Conservation (phyloP, 2,113 vertebrate genomes). For the Merops nubicus region DNA sequence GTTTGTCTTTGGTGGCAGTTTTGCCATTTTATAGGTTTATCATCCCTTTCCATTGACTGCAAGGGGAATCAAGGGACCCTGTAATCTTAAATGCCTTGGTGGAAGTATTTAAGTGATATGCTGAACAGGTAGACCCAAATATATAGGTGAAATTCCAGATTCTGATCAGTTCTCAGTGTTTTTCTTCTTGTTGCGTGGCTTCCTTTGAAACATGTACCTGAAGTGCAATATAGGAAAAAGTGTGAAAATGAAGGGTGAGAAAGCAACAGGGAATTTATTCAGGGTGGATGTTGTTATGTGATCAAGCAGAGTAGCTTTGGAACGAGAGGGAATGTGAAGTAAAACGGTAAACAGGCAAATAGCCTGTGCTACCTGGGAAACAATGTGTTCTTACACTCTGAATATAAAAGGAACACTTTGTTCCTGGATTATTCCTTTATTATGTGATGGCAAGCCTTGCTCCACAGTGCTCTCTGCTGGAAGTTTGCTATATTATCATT, state of each 20-base stretch:
- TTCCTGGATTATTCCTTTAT: neutral
- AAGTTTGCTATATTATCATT: neutral
- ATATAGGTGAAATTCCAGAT: neutral
- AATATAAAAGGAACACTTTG: neutral
- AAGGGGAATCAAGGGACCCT: neutral
- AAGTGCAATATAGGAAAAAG: neutral
- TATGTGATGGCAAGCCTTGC: neutral
- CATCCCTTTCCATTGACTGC: neutral
- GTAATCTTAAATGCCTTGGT: neutral
- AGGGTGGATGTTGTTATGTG: neutral
- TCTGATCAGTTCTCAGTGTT: neutral
- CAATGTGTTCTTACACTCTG: neutral
- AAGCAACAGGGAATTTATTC: neutral
- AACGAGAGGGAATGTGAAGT: neutral
- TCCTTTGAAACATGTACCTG: neutral
- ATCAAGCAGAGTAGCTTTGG: neutral
- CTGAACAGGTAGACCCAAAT: neutral
- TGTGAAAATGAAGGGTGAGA: neutral
- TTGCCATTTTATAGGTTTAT: neutral
- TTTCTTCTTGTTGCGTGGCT: neutral
- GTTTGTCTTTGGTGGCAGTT: neutral
- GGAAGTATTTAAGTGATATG: neutral
- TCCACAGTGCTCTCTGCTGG: constrained; percentile 65
- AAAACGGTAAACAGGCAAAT: neutral
- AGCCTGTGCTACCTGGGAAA: neutral